A percentile compares a stretch with the other conserved stretches of the same genome.
phyloP scores from a whole-genome alignment of 2,888 invertebrate genomes.

The Netelia melanura region DNA sequence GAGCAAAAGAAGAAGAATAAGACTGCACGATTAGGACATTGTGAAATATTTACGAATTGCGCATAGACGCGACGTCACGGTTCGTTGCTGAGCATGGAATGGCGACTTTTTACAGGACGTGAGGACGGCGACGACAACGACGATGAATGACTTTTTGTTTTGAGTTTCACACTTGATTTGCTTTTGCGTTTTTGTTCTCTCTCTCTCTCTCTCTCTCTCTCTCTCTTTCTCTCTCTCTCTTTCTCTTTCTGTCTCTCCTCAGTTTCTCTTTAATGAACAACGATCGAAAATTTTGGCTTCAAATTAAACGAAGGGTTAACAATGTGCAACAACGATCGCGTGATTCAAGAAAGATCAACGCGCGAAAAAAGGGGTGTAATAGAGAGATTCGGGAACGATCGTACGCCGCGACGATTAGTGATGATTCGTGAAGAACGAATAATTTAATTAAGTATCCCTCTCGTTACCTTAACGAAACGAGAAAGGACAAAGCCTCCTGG shows the following conservation, averaged over 20 bases:
- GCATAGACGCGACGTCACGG: conserved; percentile 48
- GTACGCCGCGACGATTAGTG: conserved; percentile 1
- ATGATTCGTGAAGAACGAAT: conserved; percentile 21
- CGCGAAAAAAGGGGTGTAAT: not conserved
- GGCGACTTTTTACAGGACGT: conserved; percentile 72
- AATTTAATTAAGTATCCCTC: conserved; percentile 10
- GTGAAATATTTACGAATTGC: conserved; percentile 26
- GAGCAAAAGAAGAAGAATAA: conserved; percentile 27
- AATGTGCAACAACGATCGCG: conserved; percentile 18
- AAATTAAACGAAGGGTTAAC: conserved; percentile 16
- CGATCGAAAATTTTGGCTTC: conserved; percentile 43
- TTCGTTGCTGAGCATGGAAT: conserved; percentile 58
- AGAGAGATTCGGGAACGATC: not conserved
- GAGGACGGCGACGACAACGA: conserved; percentile 65
- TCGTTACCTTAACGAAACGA: conserved; percentile 38
- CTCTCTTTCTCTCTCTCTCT: not conserved
- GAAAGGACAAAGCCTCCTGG: conserved; percentile 65
- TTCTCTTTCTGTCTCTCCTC: conserved; percentile 8
- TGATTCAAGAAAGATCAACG: conserved; percentile 16
- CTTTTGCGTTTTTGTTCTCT: conserved; percentile 9
- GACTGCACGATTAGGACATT: conserved; percentile 27
- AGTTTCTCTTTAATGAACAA: conserved; percentile 9
- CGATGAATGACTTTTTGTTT: conserved; percentile 61
- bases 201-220: not conserved
- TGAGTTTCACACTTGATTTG: conserved; percentile 30